Evolutionary conservation across 2,113 vertebrate species (phyloP).

Genomic region (Scatophagus argus): DNA sequence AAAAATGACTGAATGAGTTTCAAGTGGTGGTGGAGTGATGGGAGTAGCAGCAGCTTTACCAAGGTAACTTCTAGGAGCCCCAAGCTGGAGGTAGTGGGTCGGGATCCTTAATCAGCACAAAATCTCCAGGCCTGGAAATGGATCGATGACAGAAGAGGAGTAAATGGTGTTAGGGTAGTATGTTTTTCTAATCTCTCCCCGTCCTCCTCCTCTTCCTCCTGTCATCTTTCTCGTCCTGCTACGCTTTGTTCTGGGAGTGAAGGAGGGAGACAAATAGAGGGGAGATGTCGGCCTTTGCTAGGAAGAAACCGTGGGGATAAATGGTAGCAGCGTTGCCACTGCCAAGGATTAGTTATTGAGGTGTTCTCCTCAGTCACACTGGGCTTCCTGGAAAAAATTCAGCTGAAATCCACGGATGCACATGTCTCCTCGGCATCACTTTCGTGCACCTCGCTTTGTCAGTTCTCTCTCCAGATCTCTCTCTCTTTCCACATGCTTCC

Average conservation of each 20-base stretch:
- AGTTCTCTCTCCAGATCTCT: slow-evolving; percentile 26
- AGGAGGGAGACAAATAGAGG: slow-evolving; percentile 41
- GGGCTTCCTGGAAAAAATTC: slow-evolving; percentile 23
- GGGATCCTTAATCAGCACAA: not conserved
- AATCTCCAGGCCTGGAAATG: accelerated
- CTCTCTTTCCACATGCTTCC: slow-evolving; percentile 15
- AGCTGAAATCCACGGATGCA: slow-evolving; percentile 23
- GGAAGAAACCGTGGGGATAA: slow-evolving; percentile 28
- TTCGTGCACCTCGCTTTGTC: slow-evolving; percentile 26
- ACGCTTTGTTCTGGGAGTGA: slow-evolving; percentile 37
- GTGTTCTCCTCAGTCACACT: slow-evolving; percentile 36
- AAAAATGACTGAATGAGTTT: too few species aligned
- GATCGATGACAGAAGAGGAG: slow-evolving; percentile 46
- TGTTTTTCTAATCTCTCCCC: too few species aligned
- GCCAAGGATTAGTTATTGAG: slow-evolving; percentile 36
- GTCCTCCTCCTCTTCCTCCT: slow-evolving; percentile 19
- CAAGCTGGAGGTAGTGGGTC: not conserved
- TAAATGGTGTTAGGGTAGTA: slow-evolving; percentile 59
- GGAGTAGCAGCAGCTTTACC: too few species aligned
- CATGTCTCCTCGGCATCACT: slow-evolving; percentile 23
- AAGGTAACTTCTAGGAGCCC: too few species aligned
- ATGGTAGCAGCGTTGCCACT: slow-evolving; percentile 1
- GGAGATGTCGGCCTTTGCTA: slow-evolving; percentile 51
- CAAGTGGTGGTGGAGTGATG: too few species aligned
- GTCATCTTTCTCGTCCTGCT: slow-evolving; percentile 39